These are phyloP conservation scores for Eutolmus rufibarbis DNA, from an alignment of 2,888 invertebrate species.

Conservation along the genomic window DNA sequence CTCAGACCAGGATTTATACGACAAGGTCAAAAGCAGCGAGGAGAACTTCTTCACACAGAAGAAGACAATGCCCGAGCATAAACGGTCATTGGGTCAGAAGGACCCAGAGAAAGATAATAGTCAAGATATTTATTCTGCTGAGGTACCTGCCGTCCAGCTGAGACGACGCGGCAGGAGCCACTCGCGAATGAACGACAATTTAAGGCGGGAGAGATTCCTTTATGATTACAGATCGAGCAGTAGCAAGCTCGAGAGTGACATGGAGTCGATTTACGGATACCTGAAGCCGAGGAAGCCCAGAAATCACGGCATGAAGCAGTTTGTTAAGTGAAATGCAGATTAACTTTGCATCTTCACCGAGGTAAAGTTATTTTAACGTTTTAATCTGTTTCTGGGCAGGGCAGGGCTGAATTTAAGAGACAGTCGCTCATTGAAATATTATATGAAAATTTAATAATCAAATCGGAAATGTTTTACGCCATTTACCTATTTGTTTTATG, in stretches of 20 bases:
- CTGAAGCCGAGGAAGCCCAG: conserved; percentile 61
- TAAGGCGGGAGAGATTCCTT: conserved; percentile 24
- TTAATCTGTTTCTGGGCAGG: not conserved
- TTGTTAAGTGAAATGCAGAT: conserved; percentile 50
- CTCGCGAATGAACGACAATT: conserved; percentile 43
- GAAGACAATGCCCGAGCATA: conserved; percentile 38
- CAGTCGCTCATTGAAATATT: not conserved
- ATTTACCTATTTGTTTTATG: no score
- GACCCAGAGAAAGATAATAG: conserved; percentile 13
- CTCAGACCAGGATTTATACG: conserved; percentile 54
- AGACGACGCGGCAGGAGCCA: conserved; percentile 8
- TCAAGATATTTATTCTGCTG: conserved; percentile 24
- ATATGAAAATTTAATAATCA: not conserved
- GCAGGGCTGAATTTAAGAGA: not conserved
- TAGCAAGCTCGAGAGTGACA: conserved; percentile 58
- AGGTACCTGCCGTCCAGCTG: conserved; percentile 4
- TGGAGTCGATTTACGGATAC: conserved; percentile 63
- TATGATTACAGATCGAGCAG: conserved; percentile 51
- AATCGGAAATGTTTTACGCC: no score
- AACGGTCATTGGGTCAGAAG: not conserved
- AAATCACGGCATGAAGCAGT: conserved; percentile 60
- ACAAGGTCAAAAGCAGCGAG: conserved; percentile 52
- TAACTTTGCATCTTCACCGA: conserved; percentile 5
- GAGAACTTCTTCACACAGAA: conserved; percentile 26
- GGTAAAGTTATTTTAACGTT: conserved; percentile 1